A percentile compares a stretch with the other conserved stretches of the same genome.
These are phyloP conservation scores for Colossoma macropomum DNA, from an alignment of 2,113 vertebrate genomes.

Conservation along the genomic window DNA sequence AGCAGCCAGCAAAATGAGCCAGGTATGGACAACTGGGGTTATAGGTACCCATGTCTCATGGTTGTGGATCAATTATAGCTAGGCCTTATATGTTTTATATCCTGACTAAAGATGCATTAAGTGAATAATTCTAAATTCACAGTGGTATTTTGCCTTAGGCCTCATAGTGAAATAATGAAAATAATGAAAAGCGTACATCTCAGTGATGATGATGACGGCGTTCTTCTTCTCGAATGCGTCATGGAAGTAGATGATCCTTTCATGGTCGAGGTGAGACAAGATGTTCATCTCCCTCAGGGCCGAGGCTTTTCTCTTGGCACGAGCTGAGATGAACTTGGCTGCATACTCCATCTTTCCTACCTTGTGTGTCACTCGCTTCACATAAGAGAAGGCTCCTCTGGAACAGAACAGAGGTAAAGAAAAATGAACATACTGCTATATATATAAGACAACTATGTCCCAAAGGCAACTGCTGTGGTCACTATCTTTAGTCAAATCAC, in stretches of 20 bases:
- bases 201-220: slow-evolving; percentile 87
- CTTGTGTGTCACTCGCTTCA: slow-evolving; percentile 90
- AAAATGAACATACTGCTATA: neutral
- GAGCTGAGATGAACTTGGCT: slow-evolving; percentile 93
- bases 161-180: neutral
- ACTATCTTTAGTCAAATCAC: neutral
- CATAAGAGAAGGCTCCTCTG: slow-evolving; percentile 97
- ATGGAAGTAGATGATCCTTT: slow-evolving; percentile 90
- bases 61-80: too few species aligned
- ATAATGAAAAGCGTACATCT: slow-evolving; percentile 86
- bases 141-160: neutral
- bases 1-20: neutral
- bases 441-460: neutral
- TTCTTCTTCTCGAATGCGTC: slow-evolving; percentile 97
- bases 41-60: too few species aligned
- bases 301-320: slow-evolving; percentile 87
- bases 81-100: neutral
- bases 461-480: neutral
- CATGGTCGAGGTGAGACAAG: slow-evolving; percentile 89
- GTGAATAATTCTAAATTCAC: neutral
- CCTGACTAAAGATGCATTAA: neutral
- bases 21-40: neutral
- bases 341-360: slow-evolving; percentile 85
- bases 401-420: slow-evolving; percentile 1
- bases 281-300: slow-evolving; percentile 87